Evolutionary conservation across 2,888 invertebrate genomes (phyloP), one percentile per base, ranked within the genome.

Genomic region (Calephelis perditalis): DNA sequence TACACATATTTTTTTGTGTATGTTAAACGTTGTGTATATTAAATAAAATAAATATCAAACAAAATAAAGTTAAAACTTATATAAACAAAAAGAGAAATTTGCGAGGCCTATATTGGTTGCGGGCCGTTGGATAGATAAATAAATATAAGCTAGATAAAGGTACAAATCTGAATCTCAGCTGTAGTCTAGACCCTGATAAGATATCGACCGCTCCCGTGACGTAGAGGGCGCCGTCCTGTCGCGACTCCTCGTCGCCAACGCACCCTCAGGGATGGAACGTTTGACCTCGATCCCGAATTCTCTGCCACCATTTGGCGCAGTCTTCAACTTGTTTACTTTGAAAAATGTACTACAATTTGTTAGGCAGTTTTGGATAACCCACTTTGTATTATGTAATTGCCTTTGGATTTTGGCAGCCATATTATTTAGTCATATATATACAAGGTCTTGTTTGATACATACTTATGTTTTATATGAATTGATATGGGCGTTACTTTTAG

Each of bases 241-340:
- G 82, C 87, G 88, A 68, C 86, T 62, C 12, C 56, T 55, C 69
- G 88, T 71, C 88, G 85, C 84, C 84, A 72, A 78, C 79, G 77
- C 81, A 81, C 77, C 77, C 77, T 74, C 72, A 73, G 78, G 82
- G 81, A 81, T 79, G 79, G 75, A 76, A 77, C 15, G 71, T 68
- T 67, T 71, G 79, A 81, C 84, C 85, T 75, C 79, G 68, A 79
- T 82, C 62, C 63, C 66, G 71, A 70, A 69, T 71, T 71, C 70
- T 60, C 62, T 15, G 64, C 59, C 60, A 63, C 60, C 40, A 62
- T 63, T 67, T 67, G 66, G 65, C 65, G 61, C 63, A 65, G 58
- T 63, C 54, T 58, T 62, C 60, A 59, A 58, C 45, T 56, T 63
- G 60, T 58, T 61, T 64, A 57, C 45, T 11, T 45, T 60, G 46